phyloP scores from a whole-genome alignment of 2,797 vertebrate species.

The Myotis vivesi region DNA sequence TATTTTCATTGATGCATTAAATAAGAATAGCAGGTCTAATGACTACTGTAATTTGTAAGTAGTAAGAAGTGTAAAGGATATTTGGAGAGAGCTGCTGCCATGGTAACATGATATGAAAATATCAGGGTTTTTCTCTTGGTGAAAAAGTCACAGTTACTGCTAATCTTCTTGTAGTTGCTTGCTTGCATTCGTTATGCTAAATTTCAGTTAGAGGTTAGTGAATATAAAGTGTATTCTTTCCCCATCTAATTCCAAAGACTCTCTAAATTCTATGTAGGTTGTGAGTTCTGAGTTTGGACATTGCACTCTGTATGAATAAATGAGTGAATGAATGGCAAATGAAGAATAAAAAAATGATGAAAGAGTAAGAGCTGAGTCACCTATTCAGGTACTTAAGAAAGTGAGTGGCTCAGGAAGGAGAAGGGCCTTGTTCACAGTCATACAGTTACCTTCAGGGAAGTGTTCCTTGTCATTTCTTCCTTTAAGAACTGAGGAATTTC shows the following conservation, averaged over 20 bases:
- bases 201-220: constrained; percentile 6
- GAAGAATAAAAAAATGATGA: neutral
- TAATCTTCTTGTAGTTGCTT: neutral
- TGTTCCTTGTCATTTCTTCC: neutral
- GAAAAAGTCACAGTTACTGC: neutral
- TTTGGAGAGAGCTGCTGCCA: constrained; percentile 15
- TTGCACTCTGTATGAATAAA: neutral
- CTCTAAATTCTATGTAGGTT: neutral
- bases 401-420: neutral
- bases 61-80: constrained; percentile 22
- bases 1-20: constrained; percentile 27
- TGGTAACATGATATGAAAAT: neutral
- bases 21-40: constrained; percentile 17
- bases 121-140: constrained; percentile 41
- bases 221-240: neutral
- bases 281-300: neutral
- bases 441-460: neutral
- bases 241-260: neutral
- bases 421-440: neutral
- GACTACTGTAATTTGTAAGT: constrained; percentile 19
- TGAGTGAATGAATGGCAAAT: neutral
- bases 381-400: neutral
- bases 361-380: neutral
- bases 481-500: constrained; percentile 27
- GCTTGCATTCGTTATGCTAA: neutral